Conservation (phyloP, 2,888 invertebrate species). For the Andrena hattorfiana region DNA sequence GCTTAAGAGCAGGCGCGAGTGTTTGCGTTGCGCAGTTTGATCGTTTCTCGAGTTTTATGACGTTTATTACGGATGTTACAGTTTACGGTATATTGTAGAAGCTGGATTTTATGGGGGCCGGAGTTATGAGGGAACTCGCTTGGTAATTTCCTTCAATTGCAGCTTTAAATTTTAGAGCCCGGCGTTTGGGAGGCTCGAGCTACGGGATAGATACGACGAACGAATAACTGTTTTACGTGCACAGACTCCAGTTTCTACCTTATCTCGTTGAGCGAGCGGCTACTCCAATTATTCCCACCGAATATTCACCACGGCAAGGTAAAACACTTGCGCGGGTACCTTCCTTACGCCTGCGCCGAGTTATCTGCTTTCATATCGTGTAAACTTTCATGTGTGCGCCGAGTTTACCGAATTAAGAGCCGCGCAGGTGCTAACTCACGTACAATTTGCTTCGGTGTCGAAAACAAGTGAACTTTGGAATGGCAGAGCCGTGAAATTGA, state of each 20-base stretch:
- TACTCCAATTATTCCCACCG: not conserved
- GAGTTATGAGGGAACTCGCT: not conserved
- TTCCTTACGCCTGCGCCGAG: not conserved
- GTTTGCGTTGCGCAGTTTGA: not conserved
- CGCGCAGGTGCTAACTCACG: not conserved
- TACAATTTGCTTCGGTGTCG: not conserved
- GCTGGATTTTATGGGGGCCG: too few species aligned
- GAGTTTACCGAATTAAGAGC: not conserved
- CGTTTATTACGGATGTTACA: not conserved
- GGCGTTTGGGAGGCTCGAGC: too few species aligned
- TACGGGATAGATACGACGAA: not conserved
- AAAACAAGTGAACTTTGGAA: not conserved
- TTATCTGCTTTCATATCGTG: too few species aligned
- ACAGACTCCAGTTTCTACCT: conserved; percentile 4
- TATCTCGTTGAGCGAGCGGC: conserved; percentile 21
- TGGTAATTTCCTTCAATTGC: not conserved
- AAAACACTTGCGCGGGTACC: not conserved
- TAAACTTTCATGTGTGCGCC: too few species aligned
- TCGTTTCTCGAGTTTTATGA: not conserved
- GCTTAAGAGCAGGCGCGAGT: not conserved
- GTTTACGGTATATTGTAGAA: not conserved
- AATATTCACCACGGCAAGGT: not conserved
- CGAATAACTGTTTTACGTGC: conserved; percentile 25
- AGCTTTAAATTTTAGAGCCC: conserved; percentile 1
- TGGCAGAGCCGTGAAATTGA: not conserved